A percentile compares a stretch with the other conserved stretches of the same genome.
Conservation (phyloP, 2,113 vertebrate species). For the Oenanthe melanoleuca region DNA sequence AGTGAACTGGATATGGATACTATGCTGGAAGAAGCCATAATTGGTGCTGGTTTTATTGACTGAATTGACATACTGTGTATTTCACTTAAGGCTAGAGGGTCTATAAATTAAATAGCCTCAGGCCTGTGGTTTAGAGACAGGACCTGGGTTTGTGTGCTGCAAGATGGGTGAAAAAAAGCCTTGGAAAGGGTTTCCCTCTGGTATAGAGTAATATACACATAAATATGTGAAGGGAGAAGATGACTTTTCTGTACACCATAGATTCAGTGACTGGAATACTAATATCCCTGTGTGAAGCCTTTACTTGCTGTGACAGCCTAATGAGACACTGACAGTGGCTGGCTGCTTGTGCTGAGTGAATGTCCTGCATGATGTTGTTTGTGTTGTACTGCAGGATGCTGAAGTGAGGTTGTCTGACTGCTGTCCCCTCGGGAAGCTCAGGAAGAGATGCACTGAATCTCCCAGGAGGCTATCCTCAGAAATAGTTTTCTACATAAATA, state of each 20-base stretch:
- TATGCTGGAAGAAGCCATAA: background rate
- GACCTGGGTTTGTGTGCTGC: background rate
- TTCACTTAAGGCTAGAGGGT: background rate
- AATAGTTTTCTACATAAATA: constrained; percentile 27
- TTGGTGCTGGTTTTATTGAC: background rate
- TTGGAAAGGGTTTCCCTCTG: constrained; percentile 7
- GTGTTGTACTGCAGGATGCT: constrained; percentile 24
- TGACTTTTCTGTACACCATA: background rate
- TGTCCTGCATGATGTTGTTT: constrained; percentile 48
- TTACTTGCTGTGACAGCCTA: background rate
- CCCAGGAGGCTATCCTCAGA: background rate
- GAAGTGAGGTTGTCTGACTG: constrained; percentile 40
- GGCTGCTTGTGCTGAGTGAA: background rate
- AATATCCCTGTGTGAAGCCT: background rate
- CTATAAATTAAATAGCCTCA: constrained; percentile 27
- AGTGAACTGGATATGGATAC: background rate
- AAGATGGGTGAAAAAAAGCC: background rate
- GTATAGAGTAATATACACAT: background rate
- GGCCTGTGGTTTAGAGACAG: background rate
- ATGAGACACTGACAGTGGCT: constrained; percentile 11
- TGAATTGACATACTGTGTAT: background rate
- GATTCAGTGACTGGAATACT: constrained; percentile 8
- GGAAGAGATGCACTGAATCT: constrained; percentile 4
- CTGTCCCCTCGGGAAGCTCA: constrained; percentile 19
- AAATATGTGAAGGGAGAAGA: background rate